Percentiles rank a stretch among this genome's conserved stretches.
Conservation (phyloP, 2,888 invertebrate genomes). For the Biston stratarius region DNA sequence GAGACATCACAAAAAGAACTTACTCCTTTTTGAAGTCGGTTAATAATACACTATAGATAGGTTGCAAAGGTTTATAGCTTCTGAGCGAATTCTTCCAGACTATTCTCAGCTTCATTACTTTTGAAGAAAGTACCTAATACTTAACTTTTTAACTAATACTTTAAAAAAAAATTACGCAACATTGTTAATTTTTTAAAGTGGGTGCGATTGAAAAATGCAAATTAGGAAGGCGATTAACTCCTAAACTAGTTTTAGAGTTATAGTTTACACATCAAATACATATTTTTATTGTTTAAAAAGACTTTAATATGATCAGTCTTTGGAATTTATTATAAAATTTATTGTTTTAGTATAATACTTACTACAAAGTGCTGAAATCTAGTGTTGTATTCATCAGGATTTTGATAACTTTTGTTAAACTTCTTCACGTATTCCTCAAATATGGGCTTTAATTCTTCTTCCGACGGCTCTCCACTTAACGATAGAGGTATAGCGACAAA, state of each 20-base stretch:
- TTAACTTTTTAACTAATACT: too few relatives aligned
- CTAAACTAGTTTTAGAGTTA: slow-evolving; percentile 21
- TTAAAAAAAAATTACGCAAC: too few relatives aligned
- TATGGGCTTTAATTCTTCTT: slow-evolving; percentile 64
- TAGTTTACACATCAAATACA: slow-evolving; percentile 15
- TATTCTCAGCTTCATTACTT: too few relatives aligned
- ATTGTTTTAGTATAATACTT: slow-evolving; percentile 48
- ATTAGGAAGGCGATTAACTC: slow-evolving; percentile 10
- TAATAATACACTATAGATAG: too few relatives aligned
- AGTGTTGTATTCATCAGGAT: slow-evolving; percentile 76
- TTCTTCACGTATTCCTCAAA: slow-evolving; percentile 82
- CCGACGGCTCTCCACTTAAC: slow-evolving; percentile 52
- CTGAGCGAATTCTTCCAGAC: too few relatives aligned
- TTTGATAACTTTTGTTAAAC: slow-evolving; percentile 85
- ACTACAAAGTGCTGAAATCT: slow-evolving; percentile 86
- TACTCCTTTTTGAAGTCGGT: too few relatives aligned
- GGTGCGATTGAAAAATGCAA: slow-evolving; percentile 4
- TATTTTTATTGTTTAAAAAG: neutral
- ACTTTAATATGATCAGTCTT: too few relatives aligned
- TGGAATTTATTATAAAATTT: neutral
- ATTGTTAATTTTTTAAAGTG: neutral
- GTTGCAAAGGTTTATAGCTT: too few relatives aligned
- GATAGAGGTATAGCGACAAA: slow-evolving; percentile 73
- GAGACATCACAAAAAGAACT: too few relatives aligned
- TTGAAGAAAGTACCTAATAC: too few relatives aligned